Base-by-base conservation (phyloP, 2,888 invertebrate genomes). In the Calliopum simillimum region DNA sequence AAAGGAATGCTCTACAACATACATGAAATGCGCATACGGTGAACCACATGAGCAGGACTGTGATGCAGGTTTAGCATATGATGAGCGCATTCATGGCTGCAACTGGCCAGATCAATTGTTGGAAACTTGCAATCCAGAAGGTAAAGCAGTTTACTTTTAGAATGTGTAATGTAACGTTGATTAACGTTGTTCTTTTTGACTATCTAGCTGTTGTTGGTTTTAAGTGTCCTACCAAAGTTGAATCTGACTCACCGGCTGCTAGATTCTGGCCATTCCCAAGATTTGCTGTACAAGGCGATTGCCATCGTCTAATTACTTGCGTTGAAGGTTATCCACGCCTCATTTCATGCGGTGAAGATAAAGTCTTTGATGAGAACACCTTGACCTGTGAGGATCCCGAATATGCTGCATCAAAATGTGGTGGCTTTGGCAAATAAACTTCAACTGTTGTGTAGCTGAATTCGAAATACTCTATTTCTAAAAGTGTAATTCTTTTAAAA, bases 211-310 rank as follows among this genome's bases (percentile, higher is more conserved):
- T 97, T 70, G 92, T 96, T 73, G 96, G 96, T 68, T 97, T 97
- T 90, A 94, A 94, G 81, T 97, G 97, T 84, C 97, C 97, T 43
- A 90, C 91, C 3, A 94, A 95, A 84, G 91, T 95, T 58, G 94
- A 94, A 44, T 90, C 93, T 5, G 90, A 93, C 82, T 91, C 93
- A 16, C 90, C 92, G 70, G 92, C 95, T 4, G 95, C 95, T 65
- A 94, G 93, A 84, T 97, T 96, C 89, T 94, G 95, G 93, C 97
- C 97, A 0, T 96, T 91, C 89, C 97, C 97, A 44, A 90, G 97
- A 76, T 97, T 95, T 88, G 90, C 96, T 3, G 94, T 96, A 13
- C 93, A 94, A 56, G 94, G 94, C 16, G 95, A 96, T 86, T 94
- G 95, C 84, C 93, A 93, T 82, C 91, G 93, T 71, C 89, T 96